Evolutionary conservation across 2,113 vertebrate genomes (phyloP), one percentile per base, ranked within the genome.

Genomic region (Calyptomena viridis): DNA sequence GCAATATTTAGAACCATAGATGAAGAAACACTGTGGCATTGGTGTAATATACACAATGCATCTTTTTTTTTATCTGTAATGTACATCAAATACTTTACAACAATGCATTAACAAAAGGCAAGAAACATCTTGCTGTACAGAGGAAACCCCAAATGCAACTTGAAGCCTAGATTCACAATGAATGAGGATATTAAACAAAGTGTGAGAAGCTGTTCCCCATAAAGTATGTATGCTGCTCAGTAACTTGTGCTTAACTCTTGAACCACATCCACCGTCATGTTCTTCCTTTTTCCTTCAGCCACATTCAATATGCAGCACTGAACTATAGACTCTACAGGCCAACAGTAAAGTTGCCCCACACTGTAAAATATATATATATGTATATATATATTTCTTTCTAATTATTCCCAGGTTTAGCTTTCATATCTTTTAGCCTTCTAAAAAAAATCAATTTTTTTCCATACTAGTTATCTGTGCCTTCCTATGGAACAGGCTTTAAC

Each of bases 11-110:
- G 98, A 98, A 98, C 98, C 98, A 98, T 97, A 97, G 97, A 98
- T 98, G 97, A 98, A 98, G 98, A 98, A 98, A 98, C 98, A 98
- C 98, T 92, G 98, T 97, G 96, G 98, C 98, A 98, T 98, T 98
- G 97, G 98, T 99, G 98, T 99, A 98, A 99, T 99, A 99, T 99
- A 99, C 99, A 99, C 99, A 99, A 98, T 98, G 98, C 98, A 97
- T 97, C 97, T 68, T 94, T 94, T 95, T 94, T 97, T 98, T 98
- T 97, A 97, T 98, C 98, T 98, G 98, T 98, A 99, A 99, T 99
- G 98, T 99, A 99, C 98, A 99, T 98, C 98, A 98, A 99, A 99
- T 99, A 99, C 99, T 99, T 99, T 99, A 99, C 99, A 99, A 99
- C 98, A 98, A 98, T 98, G 98, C 99, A 99, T 98, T 98, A 99